Evolutionary conservation across 2,888 invertebrate species (phyloP), one percentile per base, ranked within the genome.

Genomic region (Timandra comae): DNA sequence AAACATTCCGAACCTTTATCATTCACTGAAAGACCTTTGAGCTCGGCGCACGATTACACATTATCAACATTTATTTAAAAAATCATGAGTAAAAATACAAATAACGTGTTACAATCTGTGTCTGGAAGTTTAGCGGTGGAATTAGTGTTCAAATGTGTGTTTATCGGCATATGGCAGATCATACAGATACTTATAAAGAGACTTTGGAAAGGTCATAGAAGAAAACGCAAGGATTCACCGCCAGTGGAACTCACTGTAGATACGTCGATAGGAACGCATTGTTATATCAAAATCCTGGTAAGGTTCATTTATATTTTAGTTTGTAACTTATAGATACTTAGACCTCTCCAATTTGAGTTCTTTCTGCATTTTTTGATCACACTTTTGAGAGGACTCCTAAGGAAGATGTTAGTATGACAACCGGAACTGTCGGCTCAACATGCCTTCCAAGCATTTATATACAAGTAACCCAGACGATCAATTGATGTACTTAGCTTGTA

Each of bases 201-300:
- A 35, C 56, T 84, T 29, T 84, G 84, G 84, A 82, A 75, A 54
- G 82, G 80, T 12, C 67, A 69, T 24, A 52, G 73, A 1, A 72
- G 77, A 52, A 82, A 79, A 10, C 39, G 50, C 0, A 68, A 65
- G 37, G 56, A 56, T 39, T 43, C 20, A 7, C 50, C 68, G 0
- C 60, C 74, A 3, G 67, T 82, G 1, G 80, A 84, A 46, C 56
- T 84, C 1, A 74, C 79, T 1, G 72, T 76, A 0, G 85, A 84
- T 41, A 68, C 81, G 0, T 76, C 84, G 13, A 54, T 85, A 12
- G 85, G 85, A 3, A 74, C 74, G 4, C 85, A 85, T 54, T 85
- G 79, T 38, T 80, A 75, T 43, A 81, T 85, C 7, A 84, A 80
- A 73, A 65, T 85, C 38, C 65, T 77, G 82, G 85, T 84, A 38